Percentiles rank a stretch among this genome's conserved stretches.
Evolutionary conservation across 2,113 vertebrate genomes (phyloP).

Genomic region (Mesocricetus auratus): DNA sequence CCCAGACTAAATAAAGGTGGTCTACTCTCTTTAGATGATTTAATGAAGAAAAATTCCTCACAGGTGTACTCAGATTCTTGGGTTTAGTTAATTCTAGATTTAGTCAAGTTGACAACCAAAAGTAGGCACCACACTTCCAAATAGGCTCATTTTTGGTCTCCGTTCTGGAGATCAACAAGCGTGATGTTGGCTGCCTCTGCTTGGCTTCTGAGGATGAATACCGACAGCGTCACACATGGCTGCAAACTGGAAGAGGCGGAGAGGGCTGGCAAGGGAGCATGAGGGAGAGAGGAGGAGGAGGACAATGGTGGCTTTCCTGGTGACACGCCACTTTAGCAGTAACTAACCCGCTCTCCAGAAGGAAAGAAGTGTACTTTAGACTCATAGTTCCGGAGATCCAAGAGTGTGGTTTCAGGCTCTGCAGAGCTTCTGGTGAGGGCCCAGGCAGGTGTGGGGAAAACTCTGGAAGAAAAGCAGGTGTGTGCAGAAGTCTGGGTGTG

Average conservation of each 20-base stretch:
- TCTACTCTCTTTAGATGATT: background rate
- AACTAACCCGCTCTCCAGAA: background rate
- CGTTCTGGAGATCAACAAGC: background rate
- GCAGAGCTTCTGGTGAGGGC: background rate
- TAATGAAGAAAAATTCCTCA: background rate
- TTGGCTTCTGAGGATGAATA: background rate
- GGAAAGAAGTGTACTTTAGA: background rate
- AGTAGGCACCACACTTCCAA: background rate
- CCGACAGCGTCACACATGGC: background rate
- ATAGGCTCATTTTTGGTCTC: background rate
- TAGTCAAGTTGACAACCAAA: background rate
- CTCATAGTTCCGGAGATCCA: background rate
- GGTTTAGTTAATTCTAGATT: background rate
- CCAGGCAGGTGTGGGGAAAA: background rate
- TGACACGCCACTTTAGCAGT: background rate
- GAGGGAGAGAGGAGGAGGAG: no score
- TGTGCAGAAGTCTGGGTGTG: background rate
- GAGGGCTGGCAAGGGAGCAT: background rate
- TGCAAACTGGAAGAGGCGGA: background rate
- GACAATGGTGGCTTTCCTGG: no score
- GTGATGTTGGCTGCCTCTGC: background rate
- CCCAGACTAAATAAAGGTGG: background rate
- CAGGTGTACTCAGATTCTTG: background rate
- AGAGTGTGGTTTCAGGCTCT: background rate
- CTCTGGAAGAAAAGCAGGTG: background rate